phyloP scores from a whole-genome alignment of 2,113 vertebrate species.

The Polypterus bichir region DNA sequence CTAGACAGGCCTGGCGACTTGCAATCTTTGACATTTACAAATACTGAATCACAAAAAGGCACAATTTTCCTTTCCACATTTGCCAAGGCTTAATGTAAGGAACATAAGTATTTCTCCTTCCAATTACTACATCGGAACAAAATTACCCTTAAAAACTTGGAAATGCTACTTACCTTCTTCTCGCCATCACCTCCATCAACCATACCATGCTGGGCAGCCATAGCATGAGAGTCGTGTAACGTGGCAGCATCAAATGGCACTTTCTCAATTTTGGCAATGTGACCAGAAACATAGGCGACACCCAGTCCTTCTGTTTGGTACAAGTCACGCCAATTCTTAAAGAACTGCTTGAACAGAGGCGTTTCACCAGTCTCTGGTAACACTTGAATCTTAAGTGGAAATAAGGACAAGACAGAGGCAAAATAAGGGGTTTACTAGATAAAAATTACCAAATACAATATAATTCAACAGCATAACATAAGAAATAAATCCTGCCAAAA shows the following conservation, averaged over 20 bases:
- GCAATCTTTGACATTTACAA: too few relatives aligned
- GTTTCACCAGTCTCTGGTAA: slow-evolving; percentile 88
- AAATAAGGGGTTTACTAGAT: too few relatives aligned
- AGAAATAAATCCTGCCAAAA: too few relatives aligned
- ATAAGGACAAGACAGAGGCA: too few relatives aligned
- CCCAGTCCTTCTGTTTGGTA: slow-evolving; percentile 83
- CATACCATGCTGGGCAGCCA: slow-evolving; percentile 95
- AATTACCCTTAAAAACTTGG: neutral
- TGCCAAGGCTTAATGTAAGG: neutral
- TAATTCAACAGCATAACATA: too few relatives aligned
- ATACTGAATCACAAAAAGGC: neutral
- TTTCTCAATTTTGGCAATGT: slow-evolving; percentile 79
- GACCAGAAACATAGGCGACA: slow-evolving; percentile 71
- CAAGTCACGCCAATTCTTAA: slow-evolving; percentile 89
- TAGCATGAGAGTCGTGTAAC: slow-evolving; percentile 73
- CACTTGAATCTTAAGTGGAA: slow-evolving; percentile 57
- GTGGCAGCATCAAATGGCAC: slow-evolving; percentile 74
- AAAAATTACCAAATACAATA: too few relatives aligned
- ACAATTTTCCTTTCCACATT: too few relatives aligned
- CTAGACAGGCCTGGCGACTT: too few relatives aligned
- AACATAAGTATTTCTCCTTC: neutral
- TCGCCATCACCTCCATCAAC: slow-evolving; percentile 76
- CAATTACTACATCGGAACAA: neutral
- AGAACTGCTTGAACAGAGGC: slow-evolving; percentile 95
- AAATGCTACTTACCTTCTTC: slow-evolving; percentile 54